These are phyloP conservation scores for Drosophila lini DNA, from an alignment of 1,140 invertebrate species.

Conservation along the genomic window DNA sequence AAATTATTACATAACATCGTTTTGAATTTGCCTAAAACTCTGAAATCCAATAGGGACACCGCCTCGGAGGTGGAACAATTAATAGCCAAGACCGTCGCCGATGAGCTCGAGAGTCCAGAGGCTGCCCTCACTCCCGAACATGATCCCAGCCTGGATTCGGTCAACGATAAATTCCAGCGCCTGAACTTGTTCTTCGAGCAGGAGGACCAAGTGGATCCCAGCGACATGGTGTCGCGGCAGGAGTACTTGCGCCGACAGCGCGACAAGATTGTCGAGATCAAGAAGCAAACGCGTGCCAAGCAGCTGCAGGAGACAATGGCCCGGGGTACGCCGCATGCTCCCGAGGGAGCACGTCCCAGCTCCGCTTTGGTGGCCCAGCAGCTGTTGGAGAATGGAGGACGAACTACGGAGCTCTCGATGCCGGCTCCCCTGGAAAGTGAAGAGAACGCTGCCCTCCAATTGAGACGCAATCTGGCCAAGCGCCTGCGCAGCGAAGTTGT, in stretches of 20 bases:
- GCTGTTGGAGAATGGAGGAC: slow-evolving; percentile 84
- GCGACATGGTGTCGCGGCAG: slow-evolving; percentile 92
- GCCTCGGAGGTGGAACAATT: slow-evolving; percentile 69
- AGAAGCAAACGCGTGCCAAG: slow-evolving; percentile 93
- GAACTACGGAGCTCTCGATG: slow-evolving; percentile 78
- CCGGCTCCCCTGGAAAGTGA: slow-evolving; percentile 46
- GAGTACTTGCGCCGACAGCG: slow-evolving; percentile 94
- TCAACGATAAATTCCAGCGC: slow-evolving; percentile 80
- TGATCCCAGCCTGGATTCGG: slow-evolving; percentile 71
- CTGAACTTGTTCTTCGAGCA: slow-evolving; percentile 83
- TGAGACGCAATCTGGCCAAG: slow-evolving; percentile 92
- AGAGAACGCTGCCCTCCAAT: slow-evolving; percentile 87
- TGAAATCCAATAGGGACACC: slow-evolving; percentile 31
- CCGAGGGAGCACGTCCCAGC: slow-evolving; percentile 85
- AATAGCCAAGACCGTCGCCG: slow-evolving; percentile 73
- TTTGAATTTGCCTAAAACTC: neutral
- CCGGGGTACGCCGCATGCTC: slow-evolving; percentile 52
- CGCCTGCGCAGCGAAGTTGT: slow-evolving; percentile 93
- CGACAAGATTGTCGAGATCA: slow-evolving; percentile 94
- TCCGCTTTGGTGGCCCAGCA: slow-evolving; percentile 89
- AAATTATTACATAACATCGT: neutral
- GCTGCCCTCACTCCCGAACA: slow-evolving; percentile 81
- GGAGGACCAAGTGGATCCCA: slow-evolving; percentile 84
- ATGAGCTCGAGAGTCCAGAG: slow-evolving; percentile 74
- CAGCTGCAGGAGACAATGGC: slow-evolving; percentile 87